These are phyloP conservation scores for Sandelia bainsii DNA, from an alignment of 2,797 vertebrate genomes.

Conservation along the genomic window DNA sequence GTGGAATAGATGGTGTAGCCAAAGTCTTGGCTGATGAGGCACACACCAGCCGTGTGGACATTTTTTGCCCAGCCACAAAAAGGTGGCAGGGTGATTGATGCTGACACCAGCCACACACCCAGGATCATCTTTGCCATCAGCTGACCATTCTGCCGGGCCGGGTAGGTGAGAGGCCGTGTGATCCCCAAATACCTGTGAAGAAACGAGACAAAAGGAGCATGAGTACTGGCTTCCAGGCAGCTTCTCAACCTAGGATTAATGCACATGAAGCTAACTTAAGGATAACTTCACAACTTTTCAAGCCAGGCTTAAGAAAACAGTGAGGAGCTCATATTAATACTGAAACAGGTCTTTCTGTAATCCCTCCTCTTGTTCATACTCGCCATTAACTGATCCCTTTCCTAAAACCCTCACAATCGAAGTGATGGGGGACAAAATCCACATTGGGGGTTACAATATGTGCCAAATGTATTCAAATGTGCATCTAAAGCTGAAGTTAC, in stretches of 20 bases:
- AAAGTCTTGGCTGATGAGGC: constrained; percentile 89
- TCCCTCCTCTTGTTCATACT: background rate
- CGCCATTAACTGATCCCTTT: background rate
- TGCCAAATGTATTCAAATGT: no score
- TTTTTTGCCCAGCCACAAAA: constrained; percentile 89
- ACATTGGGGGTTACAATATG: no score
- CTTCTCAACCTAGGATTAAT: background rate
- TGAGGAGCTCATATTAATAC: no score
- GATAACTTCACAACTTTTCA: no score
- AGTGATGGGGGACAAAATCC: background rate
- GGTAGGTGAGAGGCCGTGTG: constrained; percentile 87
- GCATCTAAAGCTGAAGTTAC: no score
- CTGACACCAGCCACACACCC: constrained; percentile 87
- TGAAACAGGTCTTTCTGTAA: no score
- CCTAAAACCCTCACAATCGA: background rate
- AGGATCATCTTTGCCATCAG: constrained; percentile 89
- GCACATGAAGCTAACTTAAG: no score
- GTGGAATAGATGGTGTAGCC: constrained; percentile 89
- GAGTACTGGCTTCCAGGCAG: background rate
- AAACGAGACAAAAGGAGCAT: constrained; percentile 46
- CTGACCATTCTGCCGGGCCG: constrained; percentile 86
- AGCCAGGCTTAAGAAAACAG: background rate
- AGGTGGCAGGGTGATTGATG: constrained; percentile 88
- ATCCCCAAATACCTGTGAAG: constrained; percentile 85
- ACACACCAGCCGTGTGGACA: constrained; percentile 83